These are phyloP conservation scores for Andrena cerasifolii DNA, from an alignment of 1,140 invertebrate genomes.

Conservation along the genomic window DNA sequence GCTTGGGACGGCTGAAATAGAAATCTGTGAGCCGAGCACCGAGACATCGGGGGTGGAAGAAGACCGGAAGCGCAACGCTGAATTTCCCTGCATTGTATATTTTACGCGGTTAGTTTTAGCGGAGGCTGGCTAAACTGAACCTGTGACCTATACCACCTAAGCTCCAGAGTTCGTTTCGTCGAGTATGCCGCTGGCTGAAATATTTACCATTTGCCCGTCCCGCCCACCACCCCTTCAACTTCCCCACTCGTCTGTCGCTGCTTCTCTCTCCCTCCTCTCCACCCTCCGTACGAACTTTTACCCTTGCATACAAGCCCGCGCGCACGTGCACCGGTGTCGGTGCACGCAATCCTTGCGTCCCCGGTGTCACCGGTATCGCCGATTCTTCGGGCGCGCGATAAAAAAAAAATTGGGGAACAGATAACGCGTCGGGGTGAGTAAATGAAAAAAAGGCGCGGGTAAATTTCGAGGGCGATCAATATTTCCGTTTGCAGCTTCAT, in stretches of 20 bases:
- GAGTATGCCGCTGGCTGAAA: constrained; percentile 52
- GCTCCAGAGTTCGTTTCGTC: constrained; percentile 53
- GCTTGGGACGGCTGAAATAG: no score
- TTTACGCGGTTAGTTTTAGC: constrained; percentile 51
- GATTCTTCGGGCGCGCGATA: not conserved
- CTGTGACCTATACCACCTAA: constrained; percentile 52
- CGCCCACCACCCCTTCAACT: not conserved
- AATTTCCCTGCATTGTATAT: constrained; percentile 48
- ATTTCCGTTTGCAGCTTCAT: not conserved
- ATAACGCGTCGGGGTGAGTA: no score
- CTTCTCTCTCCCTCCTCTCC: not conserved
- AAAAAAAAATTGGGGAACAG: not conserved
- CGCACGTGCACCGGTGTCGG: no score
- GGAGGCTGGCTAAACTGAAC: constrained; percentile 47
- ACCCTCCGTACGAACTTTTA: not conserved
- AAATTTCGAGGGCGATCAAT: not conserved
- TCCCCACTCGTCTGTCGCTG: not conserved
- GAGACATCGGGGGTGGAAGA: not conserved
- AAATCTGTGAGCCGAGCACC: no score
- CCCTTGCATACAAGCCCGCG: no score
- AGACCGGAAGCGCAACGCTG: not conserved
- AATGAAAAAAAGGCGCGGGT: not conserved
- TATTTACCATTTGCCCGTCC: constrained; percentile 50
- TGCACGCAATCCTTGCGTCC: not conserved
- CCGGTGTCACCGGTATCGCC: not conserved